Percentiles rank a stretch among this genome's conserved stretches.
phyloP scores from a whole-genome alignment of 2,113 vertebrate genomes.

The Connochaetes taurinus region DNA sequence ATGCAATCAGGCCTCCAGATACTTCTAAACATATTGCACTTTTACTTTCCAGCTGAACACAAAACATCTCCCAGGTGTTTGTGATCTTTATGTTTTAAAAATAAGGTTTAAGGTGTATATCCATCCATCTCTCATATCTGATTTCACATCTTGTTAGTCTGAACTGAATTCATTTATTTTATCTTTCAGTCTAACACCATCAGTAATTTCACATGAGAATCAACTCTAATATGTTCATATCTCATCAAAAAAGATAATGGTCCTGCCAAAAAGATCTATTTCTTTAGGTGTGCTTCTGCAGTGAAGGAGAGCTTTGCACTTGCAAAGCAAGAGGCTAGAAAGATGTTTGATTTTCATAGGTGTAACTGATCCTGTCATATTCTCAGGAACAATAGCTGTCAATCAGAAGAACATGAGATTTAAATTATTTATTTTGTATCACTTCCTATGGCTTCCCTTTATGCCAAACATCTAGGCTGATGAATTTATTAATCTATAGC shows the following conservation, averaged over 20 bases:
- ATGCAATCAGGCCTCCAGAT: not conserved
- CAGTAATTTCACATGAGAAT: conserved; percentile 37
- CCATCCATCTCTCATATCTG: not conserved
- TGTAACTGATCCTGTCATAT: conserved; percentile 16
- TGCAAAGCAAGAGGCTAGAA: not conserved
- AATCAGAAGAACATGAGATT: not conserved
- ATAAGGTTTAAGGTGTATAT: not conserved
- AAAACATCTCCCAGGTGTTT: not conserved
- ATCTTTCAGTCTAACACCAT: not conserved
- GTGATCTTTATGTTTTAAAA: conserved; percentile 33
- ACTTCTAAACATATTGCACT: not conserved
- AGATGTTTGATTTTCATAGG: conserved; percentile 34
- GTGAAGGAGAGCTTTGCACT: not conserved
- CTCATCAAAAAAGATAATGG: conserved; percentile 56
- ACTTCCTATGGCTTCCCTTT: not conserved
- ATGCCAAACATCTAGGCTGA: not conserved
- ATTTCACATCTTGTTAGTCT: conserved; percentile 28
- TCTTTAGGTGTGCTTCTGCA: not conserved
- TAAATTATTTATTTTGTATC: conserved; percentile 45
- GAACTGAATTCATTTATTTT: conserved; percentile 43
- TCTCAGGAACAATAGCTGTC: conserved; percentile 10
- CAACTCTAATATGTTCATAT: conserved; percentile 26
- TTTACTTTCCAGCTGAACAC: not conserved
- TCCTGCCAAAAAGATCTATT: conserved; percentile 11
- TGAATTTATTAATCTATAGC: conserved; percentile 32